Base-by-base conservation (phyloP, 2,113 vertebrate species). In the Martes martes region DNA sequence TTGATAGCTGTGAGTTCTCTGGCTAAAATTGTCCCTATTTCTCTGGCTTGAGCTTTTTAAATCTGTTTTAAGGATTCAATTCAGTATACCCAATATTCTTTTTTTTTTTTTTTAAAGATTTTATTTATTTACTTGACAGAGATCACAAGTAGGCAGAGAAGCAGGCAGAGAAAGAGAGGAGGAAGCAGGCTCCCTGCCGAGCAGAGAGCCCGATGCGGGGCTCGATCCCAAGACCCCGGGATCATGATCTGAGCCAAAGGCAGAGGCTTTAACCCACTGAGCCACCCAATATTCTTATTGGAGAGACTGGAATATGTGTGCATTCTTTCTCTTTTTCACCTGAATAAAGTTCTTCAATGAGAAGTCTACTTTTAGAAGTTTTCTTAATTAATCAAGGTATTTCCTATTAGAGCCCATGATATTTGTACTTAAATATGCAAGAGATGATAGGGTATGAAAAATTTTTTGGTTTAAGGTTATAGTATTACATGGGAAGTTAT, bases 361-460 rank as follows among this genome's bases (percentile, higher is more conserved):
- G 55, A 94, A 91, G 24, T 21, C 2, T 50, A 50, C 91, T 63
- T 26, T 52, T 96, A 73, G 59, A 28, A 16, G 65, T 89, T 91
- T 93, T 95, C 67, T 89, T 90, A 9, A 36, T 76, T 65, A 79
- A n/a, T 85, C 69, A 87, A 82, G 28, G 19, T 92, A 79, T 88
- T 84, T 94, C 28, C 28, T 59, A 24, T 90, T 83, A 89, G 55
- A 57, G 36, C 13, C 50, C 57, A 47, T 92, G n/a, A 65, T 69
- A 78, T 76, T 95, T 96, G 15, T 50, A n/a, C 1, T 52, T 88
- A 83, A 73, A 18, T 50, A 42, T 80, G 21, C 31, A 65, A 52
- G 91, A 84, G 81, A 78, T 89, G 65, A 36, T 33, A 89, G 59
- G 45, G 10, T 57, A 67, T 73, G 36, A 86, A 67, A 86, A 42